Percentiles rank a stretch among this genome's conserved stretches.
These are phyloP conservation scores for Oopsacas minuta DNA, from an alignment of 37 sponge, comb jelly and placozoan species.

Conservation along the genomic window DNA sequence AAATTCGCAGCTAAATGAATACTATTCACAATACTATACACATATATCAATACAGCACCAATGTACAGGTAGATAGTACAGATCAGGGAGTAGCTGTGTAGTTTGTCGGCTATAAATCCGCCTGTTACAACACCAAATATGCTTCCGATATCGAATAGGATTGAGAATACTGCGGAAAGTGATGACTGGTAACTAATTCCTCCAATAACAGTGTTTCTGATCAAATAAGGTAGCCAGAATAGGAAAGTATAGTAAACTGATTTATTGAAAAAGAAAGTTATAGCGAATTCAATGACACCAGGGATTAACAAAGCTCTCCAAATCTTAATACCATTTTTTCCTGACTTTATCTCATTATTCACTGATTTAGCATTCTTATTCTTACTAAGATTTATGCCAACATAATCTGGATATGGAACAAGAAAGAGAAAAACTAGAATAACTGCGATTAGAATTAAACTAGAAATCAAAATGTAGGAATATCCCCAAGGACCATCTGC, in stretches of 20 bases:
- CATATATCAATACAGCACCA: neutral
- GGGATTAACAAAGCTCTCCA: neutral
- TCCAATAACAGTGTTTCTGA: neutral
- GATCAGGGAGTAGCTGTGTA: neutral
- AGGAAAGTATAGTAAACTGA: neutral
- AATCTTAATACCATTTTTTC: neutral
- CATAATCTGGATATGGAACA: neutral
- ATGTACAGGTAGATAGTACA: neutral
- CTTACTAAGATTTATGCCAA: neutral
- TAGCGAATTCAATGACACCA: neutral
- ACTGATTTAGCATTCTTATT: neutral
- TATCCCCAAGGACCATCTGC: neutral
- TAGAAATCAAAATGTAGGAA: neutral
- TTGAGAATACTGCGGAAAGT: neutral
- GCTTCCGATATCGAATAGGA: neutral
- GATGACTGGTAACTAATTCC: neutral
- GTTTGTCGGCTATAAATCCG: neutral
- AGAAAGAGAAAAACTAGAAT: neutral
- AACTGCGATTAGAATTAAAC: neutral
- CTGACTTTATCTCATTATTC: neutral
- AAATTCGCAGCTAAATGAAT: neutral
- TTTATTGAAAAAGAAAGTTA: slow-evolving; percentile 7
- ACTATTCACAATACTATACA: neutral
- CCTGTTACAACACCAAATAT: neutral
- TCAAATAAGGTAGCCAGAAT: slow-evolving; percentile 1